phyloP scores from a whole-genome alignment of 2,888 invertebrate genomes.

The Digitonthophagus gazella region DNA sequence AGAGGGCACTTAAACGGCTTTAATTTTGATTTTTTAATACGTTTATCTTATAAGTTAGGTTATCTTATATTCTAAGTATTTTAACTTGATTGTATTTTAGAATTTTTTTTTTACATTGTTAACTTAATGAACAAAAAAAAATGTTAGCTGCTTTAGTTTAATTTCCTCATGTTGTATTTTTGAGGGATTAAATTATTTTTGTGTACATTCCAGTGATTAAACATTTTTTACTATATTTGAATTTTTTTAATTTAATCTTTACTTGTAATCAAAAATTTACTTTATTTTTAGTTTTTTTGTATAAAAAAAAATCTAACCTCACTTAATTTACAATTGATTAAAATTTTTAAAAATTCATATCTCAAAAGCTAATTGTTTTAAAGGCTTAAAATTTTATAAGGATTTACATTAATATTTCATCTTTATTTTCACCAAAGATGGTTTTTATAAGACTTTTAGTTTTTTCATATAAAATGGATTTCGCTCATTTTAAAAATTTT shows the following conservation, averaged over 20 bases:
- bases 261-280: neutral
- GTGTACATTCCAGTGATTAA: constrained; percentile 10
- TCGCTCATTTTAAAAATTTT: too few relatives aligned
- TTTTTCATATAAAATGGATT: too few relatives aligned
- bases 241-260: constrained; percentile 1
- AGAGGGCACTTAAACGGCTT: constrained; percentile 44
- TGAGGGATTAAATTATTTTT: neutral
- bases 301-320: too few relatives aligned
- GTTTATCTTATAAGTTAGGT: neutral
- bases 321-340: too few relatives aligned
- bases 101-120: neutral
- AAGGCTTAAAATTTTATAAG: too few relatives aligned
- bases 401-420: too few relatives aligned
- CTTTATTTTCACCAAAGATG: too few relatives aligned
- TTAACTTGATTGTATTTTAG: constrained; percentile 3
- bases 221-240: too few relatives aligned
- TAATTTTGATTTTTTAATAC: constrained; percentile 5
- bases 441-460: too few relatives aligned
- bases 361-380: too few relatives aligned
- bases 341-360: too few relatives aligned
- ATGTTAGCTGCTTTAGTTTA: neutral
- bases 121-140: neutral
- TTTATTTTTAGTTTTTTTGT: neutral
- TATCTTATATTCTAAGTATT: neutral
- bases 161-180: neutral